These are phyloP conservation scores for Halocynthia aurantium DNA, from an alignment of 23 tunicate species.

Conservation along the genomic window DNA sequence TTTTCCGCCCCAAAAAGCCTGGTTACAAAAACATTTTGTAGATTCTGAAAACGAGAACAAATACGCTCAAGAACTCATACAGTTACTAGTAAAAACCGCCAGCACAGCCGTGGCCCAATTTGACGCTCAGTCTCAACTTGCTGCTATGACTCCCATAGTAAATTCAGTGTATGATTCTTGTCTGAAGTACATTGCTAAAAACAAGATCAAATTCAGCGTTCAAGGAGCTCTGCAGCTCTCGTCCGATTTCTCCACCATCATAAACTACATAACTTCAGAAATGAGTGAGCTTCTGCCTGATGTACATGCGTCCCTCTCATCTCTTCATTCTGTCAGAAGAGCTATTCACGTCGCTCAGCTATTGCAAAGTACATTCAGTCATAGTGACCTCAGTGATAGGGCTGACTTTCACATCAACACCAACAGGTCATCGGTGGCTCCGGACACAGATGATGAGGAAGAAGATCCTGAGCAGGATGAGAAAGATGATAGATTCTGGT, in stretches of 20 bases:
- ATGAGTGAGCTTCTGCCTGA: conserved; percentile 27
- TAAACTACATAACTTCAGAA: conserved; percentile 41
- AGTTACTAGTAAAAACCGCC: not conserved
- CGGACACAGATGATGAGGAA: not conserved
- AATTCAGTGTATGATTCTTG: conserved; percentile 51
- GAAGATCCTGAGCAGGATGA: not conserved
- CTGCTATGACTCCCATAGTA: conserved; percentile 52
- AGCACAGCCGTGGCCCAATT: conserved; percentile 45
- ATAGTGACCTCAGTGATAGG: not conserved
- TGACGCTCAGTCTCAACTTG: conserved; percentile 51
- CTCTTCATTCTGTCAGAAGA: conserved; percentile 37
- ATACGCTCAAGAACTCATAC: conserved; percentile 6
- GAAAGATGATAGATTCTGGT: conserved; percentile 7
- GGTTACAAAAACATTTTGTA: conserved; percentile 67
- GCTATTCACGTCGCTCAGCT: conserved; percentile 35
- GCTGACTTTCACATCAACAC: not conserved
- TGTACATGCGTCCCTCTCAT: conserved; percentile 30
- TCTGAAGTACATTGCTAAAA: conserved; percentile 29
- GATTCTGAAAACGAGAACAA: conserved; percentile 22
- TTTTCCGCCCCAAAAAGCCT: conserved; percentile 60
- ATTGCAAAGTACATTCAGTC: conserved; percentile 32
- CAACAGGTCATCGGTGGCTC: not conserved
- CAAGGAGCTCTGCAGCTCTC: conserved; percentile 76
- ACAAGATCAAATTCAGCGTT: conserved; percentile 48
- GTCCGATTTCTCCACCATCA: conserved; percentile 48